phyloP scores from a whole-genome alignment of 2,888 invertebrate species.

The Chironomus riparius region DNA sequence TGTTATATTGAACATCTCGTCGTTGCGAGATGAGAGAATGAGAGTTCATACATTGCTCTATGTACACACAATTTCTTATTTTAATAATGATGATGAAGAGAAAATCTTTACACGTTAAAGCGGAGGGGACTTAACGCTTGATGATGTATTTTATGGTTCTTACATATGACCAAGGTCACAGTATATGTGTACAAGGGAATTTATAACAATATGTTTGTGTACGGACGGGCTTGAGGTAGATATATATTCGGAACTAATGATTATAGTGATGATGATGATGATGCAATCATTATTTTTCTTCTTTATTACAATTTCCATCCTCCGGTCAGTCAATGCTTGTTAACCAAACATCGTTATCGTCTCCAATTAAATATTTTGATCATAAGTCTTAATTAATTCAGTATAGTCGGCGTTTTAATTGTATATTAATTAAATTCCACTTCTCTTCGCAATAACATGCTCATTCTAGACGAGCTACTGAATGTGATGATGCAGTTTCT shows the following conservation, averaged over 20 bases:
- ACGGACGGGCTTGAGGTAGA: background rate
- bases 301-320: background rate
- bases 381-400: conserved; percentile 25
- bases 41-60: too few species aligned
- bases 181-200: background rate
- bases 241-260: background rate
- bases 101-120: background rate
- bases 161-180: background rate
- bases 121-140: background rate
- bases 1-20: too few species aligned
- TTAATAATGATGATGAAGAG: background rate
- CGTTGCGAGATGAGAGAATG: too few species aligned
- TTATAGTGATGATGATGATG: background rate
- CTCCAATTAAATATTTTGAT: conserved; percentile 15
- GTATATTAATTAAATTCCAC: conserved; percentile 17
- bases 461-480: background rate
- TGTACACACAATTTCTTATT: background rate
- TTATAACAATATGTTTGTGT: background rate
- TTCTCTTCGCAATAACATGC: background rate
- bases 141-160: background rate
- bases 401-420: conserved; percentile 19
- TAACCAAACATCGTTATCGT: conserved; percentile 7
- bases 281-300: background rate
- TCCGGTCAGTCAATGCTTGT: background rate
- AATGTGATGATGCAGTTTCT: conserved; percentile 19